Evolutionary conservation across 2,113 vertebrate species (phyloP).

Genomic region (Tragelaphus imberbis): DNA sequence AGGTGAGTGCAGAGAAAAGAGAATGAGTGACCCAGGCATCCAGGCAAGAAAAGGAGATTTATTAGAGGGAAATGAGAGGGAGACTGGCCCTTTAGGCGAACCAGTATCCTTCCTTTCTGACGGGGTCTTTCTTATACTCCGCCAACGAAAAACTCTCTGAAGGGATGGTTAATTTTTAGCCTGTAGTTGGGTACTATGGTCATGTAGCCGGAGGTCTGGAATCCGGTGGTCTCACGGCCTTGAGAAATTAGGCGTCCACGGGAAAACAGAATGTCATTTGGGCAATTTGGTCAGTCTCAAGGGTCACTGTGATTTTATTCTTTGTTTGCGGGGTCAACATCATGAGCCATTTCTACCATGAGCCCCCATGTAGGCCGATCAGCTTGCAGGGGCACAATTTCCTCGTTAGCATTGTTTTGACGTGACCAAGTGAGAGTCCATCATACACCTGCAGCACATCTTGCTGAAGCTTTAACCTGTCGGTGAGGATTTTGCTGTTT

Average conservation of each 20-base stretch:
- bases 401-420: not conserved
- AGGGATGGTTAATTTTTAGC: not conserved
- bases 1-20: not conserved
- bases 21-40: fast-evolving
- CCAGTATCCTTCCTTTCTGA: not conserved
- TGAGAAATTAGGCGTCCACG: fast-evolving
- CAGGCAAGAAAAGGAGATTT: not conserved
- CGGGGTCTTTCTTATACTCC: not conserved
- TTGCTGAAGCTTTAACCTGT: not conserved
- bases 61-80: not conserved
- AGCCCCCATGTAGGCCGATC: not conserved
- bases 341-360: not conserved
- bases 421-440: fast-evolving
- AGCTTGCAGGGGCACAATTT: not conserved
- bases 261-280: not conserved
- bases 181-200: not conserved
- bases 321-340: not conserved
- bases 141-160: not conserved
- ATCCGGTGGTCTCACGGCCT: not conserved
- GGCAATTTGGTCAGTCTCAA: not conserved
- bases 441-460: fast-evolving
- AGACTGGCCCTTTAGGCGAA: not conserved
- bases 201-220: not conserved
- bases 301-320: not conserved
- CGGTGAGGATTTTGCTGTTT: not conserved